Base-by-base conservation (phyloP, 2,888 invertebrate genomes). In the Nudaria mundana region DNA sequence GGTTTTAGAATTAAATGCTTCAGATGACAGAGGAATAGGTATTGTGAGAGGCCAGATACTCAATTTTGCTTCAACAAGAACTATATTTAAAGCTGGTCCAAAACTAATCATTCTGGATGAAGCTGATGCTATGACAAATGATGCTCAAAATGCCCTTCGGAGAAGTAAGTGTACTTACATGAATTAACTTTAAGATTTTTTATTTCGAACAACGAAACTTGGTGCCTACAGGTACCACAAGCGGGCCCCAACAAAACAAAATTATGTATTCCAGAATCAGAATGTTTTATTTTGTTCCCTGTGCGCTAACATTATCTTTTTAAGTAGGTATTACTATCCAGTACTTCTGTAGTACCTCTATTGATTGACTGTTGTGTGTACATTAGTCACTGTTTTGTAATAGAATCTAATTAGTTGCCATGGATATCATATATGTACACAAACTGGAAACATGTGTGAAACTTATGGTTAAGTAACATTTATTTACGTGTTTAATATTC, bases 81-180 rank as follows among this genome's bases (percentile, higher is more conserved):
- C 98, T 3, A 96, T 98, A 64, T 98, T 98, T 72, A 97, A 94
- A 81, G 94, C 94, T 31, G 96, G 97, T 0, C 98, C 97, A 56
- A 99, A 99, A 76, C 83, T 99, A 24, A 96, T 99, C 26, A 98
- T 99, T 55, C 88, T 99, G 13, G 99, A 99, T 90, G 99, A 99
- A 90, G 99, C 99, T 0, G 99, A 99, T 91, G 98, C 98, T 0
- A 99, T 99, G 99, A 99, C 99, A 0, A 95, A 96, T 79, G 99
- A 99, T 92, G 99, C 99, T 1, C 99, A 99, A 77, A 99, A 99
- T 91, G 99, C 99, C 16, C 90, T 98, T 1, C 90, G 98, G 58
- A 92, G 98, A 91, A 97, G 96, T 96, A 90, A 91, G 91, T 86
- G 18, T 18, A 18, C 18, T 18, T n/a, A n/a, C 2, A 10, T 2